Percentiles rank a stretch among this genome's conserved stretches.
Evolutionary conservation across 2,888 invertebrate species (phyloP).

Genomic region (Tiliacea citrago): DNA sequence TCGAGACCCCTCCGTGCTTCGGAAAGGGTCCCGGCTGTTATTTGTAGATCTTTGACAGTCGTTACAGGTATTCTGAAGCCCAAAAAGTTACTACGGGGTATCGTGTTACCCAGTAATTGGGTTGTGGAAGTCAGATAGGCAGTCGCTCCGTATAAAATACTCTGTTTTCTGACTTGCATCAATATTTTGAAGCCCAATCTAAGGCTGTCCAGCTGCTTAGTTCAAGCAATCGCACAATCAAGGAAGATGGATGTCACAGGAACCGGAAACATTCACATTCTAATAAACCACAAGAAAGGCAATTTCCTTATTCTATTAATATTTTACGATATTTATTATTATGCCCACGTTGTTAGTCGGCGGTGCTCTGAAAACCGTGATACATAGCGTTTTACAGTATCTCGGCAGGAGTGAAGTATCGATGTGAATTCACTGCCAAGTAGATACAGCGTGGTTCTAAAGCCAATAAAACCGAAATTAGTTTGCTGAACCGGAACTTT

Average conservation of each 20-base stretch:
- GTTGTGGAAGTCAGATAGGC: too few relatives aligned
- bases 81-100: too few relatives aligned
- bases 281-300: constrained; percentile 18
- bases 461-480: neutral
- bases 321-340: constrained; percentile 24
- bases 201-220: neutral
- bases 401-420: constrained; percentile 19
- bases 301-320: constrained; percentile 27
- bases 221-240: neutral
- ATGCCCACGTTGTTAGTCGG: constrained; percentile 17
- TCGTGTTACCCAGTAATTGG: too few relatives aligned
- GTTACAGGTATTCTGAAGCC: too few relatives aligned
- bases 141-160: too few relatives aligned
- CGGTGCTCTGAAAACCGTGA: constrained; percentile 23
- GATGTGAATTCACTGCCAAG: constrained; percentile 43
- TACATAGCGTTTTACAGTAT: constrained; percentile 25
- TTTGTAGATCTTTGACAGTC: too few relatives aligned
- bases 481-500: neutral
- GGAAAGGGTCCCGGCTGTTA: too few relatives aligned
- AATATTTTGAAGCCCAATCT: neutral
- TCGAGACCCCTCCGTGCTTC: too few relatives aligned
- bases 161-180: too few relatives aligned
- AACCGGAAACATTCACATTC: constrained; percentile 15
- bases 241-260: neutral
- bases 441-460: neutral